Evolutionary conservation across 2,888 invertebrate species (phyloP), one percentile per base, ranked within the genome.

Genomic region (Maniola hyperantus): DNA sequence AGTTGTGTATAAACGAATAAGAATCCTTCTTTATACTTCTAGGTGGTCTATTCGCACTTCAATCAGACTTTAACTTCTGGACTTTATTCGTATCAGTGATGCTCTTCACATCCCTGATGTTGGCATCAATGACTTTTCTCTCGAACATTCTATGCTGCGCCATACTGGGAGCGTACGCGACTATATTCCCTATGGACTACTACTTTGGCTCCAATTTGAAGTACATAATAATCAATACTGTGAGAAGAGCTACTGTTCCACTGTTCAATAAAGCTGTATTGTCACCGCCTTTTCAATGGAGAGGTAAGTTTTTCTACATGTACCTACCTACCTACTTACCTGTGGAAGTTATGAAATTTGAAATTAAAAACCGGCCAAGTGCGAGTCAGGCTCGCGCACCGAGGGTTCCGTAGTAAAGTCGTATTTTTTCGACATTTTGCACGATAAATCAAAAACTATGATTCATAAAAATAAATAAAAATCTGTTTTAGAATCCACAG

Each of bases 191-290:
- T 48, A 79, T 96, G 11, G 96, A 96, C 83, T 93, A 94, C 76
- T 95, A 93, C 75, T 71, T 94, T 69, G 95, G 95, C 33, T 93
- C 95, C 39, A 94, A 93, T 83, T 83, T 96, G 73, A 95, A 95
- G 74, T 96, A 95, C 78, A 95, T 96, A 44, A 74, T 96, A 1
- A 88, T 96, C 20, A 96, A 96, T 76, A 89, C 93, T 0, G 79
- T 95, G n/a, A 87, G 96, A 71, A 92, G 96, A 71, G 93, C 94
- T 0, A 92, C 93, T 0, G 93, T 95, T 10, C 77, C 87, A 0
- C 84, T 91, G n/a, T 96, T 95, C 74, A 89, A 93, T 58, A 78
- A 82, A 18, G 95, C 94, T 26, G 84, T 94, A 26, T 80, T 95
- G 58, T 85, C 93, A 72, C 94, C 94, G 20, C 95, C 95, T 0